phyloP scores from a whole-genome alignment of 2,888 invertebrate genomes.

The Lathronympha strigana region DNA sequence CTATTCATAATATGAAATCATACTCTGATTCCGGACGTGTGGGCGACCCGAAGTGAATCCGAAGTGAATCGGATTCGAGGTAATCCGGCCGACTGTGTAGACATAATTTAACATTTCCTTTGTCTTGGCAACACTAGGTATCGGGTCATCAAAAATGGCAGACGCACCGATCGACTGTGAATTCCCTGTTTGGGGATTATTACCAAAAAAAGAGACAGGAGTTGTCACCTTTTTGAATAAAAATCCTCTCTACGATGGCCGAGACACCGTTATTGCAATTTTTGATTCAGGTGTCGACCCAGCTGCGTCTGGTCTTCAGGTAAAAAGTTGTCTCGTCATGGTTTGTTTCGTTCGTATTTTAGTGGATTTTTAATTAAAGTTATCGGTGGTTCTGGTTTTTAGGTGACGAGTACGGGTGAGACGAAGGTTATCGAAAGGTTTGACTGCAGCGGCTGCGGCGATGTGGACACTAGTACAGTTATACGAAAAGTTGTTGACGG shows the following conservation, averaged over 20 bases:
- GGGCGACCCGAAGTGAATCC: too few relatives aligned
- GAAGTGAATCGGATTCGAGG: too few relatives aligned
- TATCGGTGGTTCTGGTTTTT: conserved; percentile 51
- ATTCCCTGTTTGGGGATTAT: conserved; percentile 93
- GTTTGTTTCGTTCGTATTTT: conserved; percentile 65
- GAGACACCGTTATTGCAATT: conserved; percentile 96
- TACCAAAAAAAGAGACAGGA: conserved; percentile 98
- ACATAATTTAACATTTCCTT: conserved; percentile 32
- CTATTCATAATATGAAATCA: too few relatives aligned
- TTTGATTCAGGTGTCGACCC: conserved; percentile 99
- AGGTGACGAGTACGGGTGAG: conserved; percentile 95
- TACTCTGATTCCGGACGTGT: too few relatives aligned
- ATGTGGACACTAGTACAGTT: conserved; percentile 93
- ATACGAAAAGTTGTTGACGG: conserved; percentile 85
- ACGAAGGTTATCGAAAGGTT: conserved; percentile 97
- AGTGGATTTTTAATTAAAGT: conserved; percentile 49
- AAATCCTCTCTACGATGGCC: conserved; percentile 96
- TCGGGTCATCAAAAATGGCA: conserved; percentile 82
- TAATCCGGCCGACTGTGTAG: background rate
- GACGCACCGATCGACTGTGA: conserved; percentile 84
- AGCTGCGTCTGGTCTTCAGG: conserved; percentile 96
- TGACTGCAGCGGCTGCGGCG: conserved; percentile 98
- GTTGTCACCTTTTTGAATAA: conserved; percentile 94
- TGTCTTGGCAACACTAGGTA: conserved; percentile 56
- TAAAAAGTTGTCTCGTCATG: conserved; percentile 82